Conservation (phyloP, 2,888 invertebrate species). For the Tortrix viridana region DNA sequence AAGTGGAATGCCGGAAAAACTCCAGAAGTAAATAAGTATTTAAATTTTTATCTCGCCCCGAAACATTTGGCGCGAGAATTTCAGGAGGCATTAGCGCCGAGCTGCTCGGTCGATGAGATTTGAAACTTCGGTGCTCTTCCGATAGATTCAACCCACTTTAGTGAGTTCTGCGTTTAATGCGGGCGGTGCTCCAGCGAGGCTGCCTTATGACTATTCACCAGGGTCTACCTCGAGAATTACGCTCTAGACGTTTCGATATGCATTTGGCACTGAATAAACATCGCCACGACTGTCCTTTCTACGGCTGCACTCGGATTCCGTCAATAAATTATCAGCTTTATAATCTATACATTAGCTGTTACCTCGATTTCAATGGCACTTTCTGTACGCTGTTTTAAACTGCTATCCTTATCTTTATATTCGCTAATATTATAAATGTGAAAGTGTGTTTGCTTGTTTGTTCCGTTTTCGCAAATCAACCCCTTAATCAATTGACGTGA, state of each 20-base stretch:
- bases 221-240: slow-evolving; percentile 8
- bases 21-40: background rate
- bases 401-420: no score
- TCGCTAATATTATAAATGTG: no score
- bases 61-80: background rate
- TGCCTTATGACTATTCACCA: slow-evolving; percentile 27
- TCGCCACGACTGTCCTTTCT: background rate
- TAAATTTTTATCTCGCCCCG: background rate
- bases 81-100: background rate
- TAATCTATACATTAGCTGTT: no score
- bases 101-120: slow-evolving; percentile 52
- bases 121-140: slow-evolving; percentile 56
- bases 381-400: no score
- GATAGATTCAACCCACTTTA: slow-evolving; percentile 51
- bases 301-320: background rate
- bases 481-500: no score
- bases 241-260: slow-evolving; percentile 16
- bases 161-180: slow-evolving; percentile 28
- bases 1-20: background rate
- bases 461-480: no score
- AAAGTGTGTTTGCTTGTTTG: no score
- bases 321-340: background rate
- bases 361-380: no score
- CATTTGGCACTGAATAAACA: slow-evolving; percentile 1
- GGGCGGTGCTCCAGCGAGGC: slow-evolving; percentile 7